phyloP scores from a whole-genome alignment of 2,888 invertebrate species.

The Microchrysa polita region DNA sequence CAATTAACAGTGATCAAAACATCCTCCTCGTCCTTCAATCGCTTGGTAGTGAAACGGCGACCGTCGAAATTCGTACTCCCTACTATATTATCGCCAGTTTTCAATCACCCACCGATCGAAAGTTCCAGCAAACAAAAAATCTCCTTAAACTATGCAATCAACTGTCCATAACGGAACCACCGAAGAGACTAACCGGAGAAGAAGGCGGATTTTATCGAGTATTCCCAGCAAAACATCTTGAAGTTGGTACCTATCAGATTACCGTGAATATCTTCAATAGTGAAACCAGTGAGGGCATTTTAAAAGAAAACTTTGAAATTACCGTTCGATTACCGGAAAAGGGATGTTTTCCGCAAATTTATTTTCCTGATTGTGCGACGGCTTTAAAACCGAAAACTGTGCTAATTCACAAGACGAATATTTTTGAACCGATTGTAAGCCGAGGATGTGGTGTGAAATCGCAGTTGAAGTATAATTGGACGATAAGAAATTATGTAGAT shows the following conservation, averaged over 20 bases:
- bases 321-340: background rate
- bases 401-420: constrained; percentile 29
- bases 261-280: constrained; percentile 32
- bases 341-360: constrained; percentile 42
- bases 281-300: constrained; percentile 14
- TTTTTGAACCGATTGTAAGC: constrained; percentile 36
- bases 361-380: constrained; percentile 25
- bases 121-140: constrained; percentile 27
- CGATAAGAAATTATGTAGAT: constrained; percentile 44
- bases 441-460: constrained; percentile 44
- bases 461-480: constrained; percentile 38
- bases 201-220: constrained; percentile 31
- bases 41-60: constrained; percentile 2
- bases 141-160: constrained; percentile 22
- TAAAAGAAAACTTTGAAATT: constrained; percentile 22
- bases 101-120: constrained; percentile 29
- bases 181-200: constrained; percentile 24
- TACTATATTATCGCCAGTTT: constrained; percentile 36
- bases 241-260: constrained; percentile 18
- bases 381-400: constrained; percentile 26
- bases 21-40: constrained; percentile 30
- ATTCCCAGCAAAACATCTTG: background rate
- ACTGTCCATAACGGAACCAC: constrained; percentile 22
- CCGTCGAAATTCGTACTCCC: constrained; percentile 37
- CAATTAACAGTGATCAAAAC: constrained; percentile 21